Percentiles rank a stretch among this genome's conserved stretches.
These are phyloP conservation scores for Menidia beryllina DNA, from an alignment of 2,113 vertebrate genomes.

Conservation along the genomic window DNA sequence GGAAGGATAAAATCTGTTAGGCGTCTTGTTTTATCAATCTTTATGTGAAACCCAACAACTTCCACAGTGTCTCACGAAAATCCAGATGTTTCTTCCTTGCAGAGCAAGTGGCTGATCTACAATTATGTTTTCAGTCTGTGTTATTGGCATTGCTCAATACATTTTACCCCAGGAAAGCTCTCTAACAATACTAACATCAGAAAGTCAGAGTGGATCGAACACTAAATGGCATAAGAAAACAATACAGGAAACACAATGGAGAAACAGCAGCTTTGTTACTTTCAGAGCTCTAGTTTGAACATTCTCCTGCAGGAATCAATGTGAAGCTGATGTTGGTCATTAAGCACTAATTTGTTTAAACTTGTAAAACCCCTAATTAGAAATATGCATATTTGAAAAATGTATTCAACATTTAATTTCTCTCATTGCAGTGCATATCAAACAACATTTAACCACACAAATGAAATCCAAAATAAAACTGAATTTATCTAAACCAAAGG, in stretches of 20 bases:
- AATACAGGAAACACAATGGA: too few relatives aligned
- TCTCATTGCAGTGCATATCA: too few relatives aligned
- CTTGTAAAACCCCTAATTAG: too few relatives aligned
- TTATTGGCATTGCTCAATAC: background rate
- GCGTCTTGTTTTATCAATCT: too few relatives aligned
- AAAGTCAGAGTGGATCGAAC: background rate
- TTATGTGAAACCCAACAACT: background rate
- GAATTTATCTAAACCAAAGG: too few relatives aligned
- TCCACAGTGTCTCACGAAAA: background rate
- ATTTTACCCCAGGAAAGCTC: background rate
- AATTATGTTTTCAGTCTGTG: background rate
- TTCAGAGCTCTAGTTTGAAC: background rate
- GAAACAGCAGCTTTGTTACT: background rate
- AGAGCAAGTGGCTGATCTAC: background rate
- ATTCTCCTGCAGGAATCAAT: background rate
- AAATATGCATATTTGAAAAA: too few relatives aligned
- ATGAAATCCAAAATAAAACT: too few relatives aligned
- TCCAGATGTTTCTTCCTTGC: background rate
- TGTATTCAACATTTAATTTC: too few relatives aligned
- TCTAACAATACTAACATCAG: background rate
- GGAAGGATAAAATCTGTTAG: background rate
- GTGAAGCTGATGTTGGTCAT: background rate
- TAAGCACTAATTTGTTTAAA: background rate
- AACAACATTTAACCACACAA: too few relatives aligned
- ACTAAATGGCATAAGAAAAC: background rate